These are phyloP conservation scores for Drosophila colorata DNA, from an alignment of 2,888 invertebrate genomes.

Conservation along the genomic window DNA sequence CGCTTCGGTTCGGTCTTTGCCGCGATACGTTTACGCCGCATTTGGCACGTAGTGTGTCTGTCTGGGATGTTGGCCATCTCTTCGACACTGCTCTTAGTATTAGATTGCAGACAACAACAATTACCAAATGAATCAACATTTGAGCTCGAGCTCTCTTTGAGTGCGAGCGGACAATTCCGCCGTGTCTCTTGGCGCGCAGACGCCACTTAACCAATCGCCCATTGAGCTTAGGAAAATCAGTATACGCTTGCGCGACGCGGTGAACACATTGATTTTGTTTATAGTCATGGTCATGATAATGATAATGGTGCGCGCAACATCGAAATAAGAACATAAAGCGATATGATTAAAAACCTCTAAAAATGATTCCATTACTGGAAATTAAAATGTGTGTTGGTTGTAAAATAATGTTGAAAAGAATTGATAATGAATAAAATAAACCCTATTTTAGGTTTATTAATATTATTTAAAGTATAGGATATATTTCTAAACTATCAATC, in stretches of 20 bases:
- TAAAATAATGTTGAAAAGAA: too few relatives aligned
- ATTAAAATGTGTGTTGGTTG: too few relatives aligned
- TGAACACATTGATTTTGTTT: constrained; percentile 18
- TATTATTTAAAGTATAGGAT: too few relatives aligned
- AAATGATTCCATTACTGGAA: too few relatives aligned
- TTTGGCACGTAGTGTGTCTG: constrained; percentile 71
- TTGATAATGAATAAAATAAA: too few relatives aligned
- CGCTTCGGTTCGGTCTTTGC: constrained; percentile 13
- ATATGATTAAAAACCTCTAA: too few relatives aligned
- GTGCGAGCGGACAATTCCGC: not conserved
- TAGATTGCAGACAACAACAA: constrained; percentile 3
- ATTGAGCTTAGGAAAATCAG: constrained; percentile 38
- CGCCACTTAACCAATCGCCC: constrained; percentile 25
- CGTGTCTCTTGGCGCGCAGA: constrained; percentile 5
- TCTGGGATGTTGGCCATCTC: constrained; percentile 50
- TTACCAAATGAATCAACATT: constrained; percentile 12
- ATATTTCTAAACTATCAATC: too few relatives aligned
- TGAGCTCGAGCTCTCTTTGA: constrained; percentile 30
- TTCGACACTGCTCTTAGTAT: constrained; percentile 50
- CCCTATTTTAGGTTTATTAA: too few relatives aligned
- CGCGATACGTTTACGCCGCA: constrained; percentile 53
- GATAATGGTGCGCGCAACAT: not conserved
- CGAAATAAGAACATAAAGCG: too few relatives aligned
- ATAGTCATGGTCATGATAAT: not conserved
- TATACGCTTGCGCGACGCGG: constrained; percentile 46